Evolutionary conservation across 2,797 vertebrate species (phyloP), one percentile per base, ranked within the genome.

Genomic region (Gadopsis bispinosus): DNA sequence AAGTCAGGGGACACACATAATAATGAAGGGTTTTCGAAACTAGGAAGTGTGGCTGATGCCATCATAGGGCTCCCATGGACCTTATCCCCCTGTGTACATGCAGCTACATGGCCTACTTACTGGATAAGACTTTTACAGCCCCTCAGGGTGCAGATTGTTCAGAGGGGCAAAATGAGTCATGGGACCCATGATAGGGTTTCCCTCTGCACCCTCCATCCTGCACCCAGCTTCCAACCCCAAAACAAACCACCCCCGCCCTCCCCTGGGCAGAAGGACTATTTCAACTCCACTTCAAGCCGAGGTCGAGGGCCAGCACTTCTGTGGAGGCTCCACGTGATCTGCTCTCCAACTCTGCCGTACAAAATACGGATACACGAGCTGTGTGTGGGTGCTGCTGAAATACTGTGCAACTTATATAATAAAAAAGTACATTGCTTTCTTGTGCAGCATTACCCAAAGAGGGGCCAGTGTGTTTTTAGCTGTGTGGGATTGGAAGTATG

Each of bases 81-180:
- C 51, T 47, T 47, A 67, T 71, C 50, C 68, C 84, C 77, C 51
- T 11, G 80, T 61, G 77, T 59, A 51, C 81, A 81, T 76, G 80
- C 63, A 58, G 65, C 73, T 73, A 81, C 89, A 75, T 92, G 91
- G 85, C 92, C 92, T 93, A 93, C 79, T 90, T 93, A 91, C 70
- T 74, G 67, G 71, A 85, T 64, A 71, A 83, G 85, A 87, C 81
- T 81, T 89, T 84, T 70, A 54, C 53, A 81, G 66, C 73, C 92
- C 92, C 87, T 79, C 69, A 59, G 92, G 93, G 91, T 59, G 70
- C 80, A 73, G 76, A 90, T 88, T 91, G 91, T 91, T 93, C 90
- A 87, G 80, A 84, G 87, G 90, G 70, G 77, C 88, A 88, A 85
- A 85, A 77, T 86, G 86, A 92, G 85, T 91, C 92, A 94, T 88